Evolutionary conservation across 2,113 vertebrate genomes (phyloP).

Genomic region (Chloropsis cyanopogon): DNA sequence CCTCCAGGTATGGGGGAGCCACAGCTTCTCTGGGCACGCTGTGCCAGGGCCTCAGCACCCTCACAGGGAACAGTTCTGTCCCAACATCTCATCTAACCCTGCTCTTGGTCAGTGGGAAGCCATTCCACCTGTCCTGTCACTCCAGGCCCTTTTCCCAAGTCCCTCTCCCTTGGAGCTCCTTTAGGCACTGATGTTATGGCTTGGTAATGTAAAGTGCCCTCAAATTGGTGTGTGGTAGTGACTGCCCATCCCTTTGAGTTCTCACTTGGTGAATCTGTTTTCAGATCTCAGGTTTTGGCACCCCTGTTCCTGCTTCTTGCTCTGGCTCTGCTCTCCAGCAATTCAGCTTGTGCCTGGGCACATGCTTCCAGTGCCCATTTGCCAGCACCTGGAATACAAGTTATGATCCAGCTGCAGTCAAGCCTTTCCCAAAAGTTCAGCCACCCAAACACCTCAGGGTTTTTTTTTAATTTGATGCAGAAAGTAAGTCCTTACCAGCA

Average conservation of each 20-base stretch:
- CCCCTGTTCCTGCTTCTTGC: background rate
- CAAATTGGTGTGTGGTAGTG: accelerated
- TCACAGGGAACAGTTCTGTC: background rate
- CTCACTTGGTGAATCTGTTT: background rate
- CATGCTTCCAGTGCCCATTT: accelerated
- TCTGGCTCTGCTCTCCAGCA: background rate
- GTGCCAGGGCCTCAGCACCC: background rate
- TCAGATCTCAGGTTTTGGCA: background rate
- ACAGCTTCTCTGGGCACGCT: background rate
- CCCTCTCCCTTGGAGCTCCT: background rate
- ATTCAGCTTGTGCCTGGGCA: background rate
- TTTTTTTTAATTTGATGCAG: background rate
- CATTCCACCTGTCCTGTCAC: background rate
- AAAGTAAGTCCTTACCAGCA: background rate
- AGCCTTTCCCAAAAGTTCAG: background rate
- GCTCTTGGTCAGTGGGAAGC: background rate
- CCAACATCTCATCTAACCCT: background rate
- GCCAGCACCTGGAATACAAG: background rate
- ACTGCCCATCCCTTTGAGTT: background rate
- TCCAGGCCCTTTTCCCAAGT: background rate
- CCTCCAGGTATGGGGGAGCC: background rate
- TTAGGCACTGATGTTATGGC: background rate
- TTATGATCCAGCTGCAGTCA: background rate
- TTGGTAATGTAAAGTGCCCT: background rate
- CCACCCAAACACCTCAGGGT: background rate